A percentile compares a stretch with the other conserved stretches of the same genome.
Conservation (phyloP, 2,797 vertebrate species). For the Lindbergichthys nudifrons region DNA sequence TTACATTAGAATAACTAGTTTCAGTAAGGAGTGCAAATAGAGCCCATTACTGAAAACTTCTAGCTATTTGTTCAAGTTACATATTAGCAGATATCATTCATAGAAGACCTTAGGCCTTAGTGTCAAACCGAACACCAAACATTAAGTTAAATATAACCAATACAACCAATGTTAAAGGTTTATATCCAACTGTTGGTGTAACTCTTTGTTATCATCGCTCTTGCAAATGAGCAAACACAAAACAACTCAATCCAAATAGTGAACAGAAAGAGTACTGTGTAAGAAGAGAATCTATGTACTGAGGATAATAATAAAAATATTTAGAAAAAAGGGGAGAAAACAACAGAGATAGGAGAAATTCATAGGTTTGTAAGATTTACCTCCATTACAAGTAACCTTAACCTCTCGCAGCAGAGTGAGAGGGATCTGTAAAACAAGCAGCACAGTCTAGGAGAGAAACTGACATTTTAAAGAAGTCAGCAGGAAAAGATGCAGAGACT, state of each 20-base stretch:
- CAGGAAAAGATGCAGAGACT: conserved; percentile 81
- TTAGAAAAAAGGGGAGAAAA: conserved; percentile 39
- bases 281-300: conserved; percentile 46
- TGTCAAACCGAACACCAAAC: conserved; percentile 23
- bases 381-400: conserved; percentile 86
- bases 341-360: conserved; percentile 67
- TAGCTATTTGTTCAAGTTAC: conserved; percentile 34
- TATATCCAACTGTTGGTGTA: conserved; percentile 23
- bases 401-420: conserved; percentile 87
- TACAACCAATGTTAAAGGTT: conserved; percentile 40
- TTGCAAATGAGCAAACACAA: conserved; percentile 37
- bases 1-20: conserved; percentile 21
- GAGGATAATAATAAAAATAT: conserved; percentile 53
- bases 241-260: conserved; percentile 44
- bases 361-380: conserved; percentile 81
- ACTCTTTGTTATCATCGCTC: conserved; percentile 17
- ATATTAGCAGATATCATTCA: conserved; percentile 43
- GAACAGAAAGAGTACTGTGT: conserved; percentile 53
- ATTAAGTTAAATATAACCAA: conserved; percentile 43
- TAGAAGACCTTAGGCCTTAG: conserved; percentile 16
- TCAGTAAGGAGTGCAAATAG: conserved; percentile 9
- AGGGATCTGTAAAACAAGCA: conserved; percentile 90
- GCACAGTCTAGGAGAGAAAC: conserved; percentile 86
- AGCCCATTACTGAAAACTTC: conserved; percentile 3
- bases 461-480: conserved; percentile 84